These are phyloP conservation scores for Acrobasis repandana DNA, from an alignment of 2,888 invertebrate genomes.

Conservation along the genomic window DNA sequence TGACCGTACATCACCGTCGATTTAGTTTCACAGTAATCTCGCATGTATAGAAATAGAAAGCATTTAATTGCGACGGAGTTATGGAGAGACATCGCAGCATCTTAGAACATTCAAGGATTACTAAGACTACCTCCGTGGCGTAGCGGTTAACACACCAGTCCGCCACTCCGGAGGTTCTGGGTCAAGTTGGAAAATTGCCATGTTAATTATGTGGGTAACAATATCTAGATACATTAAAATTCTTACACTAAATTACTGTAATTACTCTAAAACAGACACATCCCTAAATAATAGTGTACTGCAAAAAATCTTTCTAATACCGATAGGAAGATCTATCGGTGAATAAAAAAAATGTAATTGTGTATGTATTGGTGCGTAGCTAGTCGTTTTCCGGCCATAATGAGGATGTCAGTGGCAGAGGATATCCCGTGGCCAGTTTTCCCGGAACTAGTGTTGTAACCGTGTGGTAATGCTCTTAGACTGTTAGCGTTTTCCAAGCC, in stretches of 20 bases:
- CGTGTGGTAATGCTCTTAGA: neutral
- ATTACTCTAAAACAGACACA: no score
- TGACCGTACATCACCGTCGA: neutral
- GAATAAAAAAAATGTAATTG: neutral
- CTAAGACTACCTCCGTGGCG: neutral
- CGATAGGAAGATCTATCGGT: no score
- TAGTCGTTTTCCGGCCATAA: conserved; percentile 1
- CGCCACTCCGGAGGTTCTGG: no score
- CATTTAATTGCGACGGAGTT: conserved; percentile 4
- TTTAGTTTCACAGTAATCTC: neutral
- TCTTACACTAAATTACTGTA: no score
- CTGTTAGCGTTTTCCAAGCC: no score
- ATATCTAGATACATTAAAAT: no score
- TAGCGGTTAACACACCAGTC: no score
- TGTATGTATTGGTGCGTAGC: neutral
- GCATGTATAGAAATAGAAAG: conserved; percentile 12
- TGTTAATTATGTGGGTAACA: no score
- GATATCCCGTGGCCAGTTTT: conserved; percentile 11
- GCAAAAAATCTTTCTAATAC: no score
- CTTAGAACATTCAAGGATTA: neutral
- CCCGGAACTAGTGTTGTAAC: neutral
- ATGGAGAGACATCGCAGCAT: conserved; percentile 5
- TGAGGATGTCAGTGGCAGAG: conserved; percentile 4
- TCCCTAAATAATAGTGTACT: no score
- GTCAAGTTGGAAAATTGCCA: no score